Evolutionary conservation across 2,113 vertebrate species (phyloP).

Genomic region (Chaetodon auriga): DNA sequence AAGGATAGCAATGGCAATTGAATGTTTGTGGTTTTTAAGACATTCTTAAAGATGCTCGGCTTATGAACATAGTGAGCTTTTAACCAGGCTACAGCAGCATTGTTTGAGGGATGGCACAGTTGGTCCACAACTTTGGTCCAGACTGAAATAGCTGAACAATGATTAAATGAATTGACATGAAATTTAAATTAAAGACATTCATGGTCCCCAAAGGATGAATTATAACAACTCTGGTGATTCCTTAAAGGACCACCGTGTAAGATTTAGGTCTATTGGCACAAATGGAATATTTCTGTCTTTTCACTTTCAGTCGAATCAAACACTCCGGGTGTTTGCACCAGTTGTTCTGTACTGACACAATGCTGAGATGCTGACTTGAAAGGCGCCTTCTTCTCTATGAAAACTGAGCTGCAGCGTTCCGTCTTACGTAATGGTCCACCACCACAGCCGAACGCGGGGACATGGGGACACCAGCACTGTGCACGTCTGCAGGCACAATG

Average conservation of each 20-base stretch:
- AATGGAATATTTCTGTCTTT: not conserved
- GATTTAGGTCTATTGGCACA: too few relatives aligned
- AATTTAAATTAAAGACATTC: too few relatives aligned
- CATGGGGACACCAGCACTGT: not conserved
- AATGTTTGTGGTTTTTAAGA: not conserved
- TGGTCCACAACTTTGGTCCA: too few relatives aligned
- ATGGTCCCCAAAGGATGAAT: too few relatives aligned
- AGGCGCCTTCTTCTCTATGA: conserved; percentile 37
- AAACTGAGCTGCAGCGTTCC: conserved; percentile 44
- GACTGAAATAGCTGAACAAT: too few relatives aligned
- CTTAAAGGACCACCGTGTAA: too few relatives aligned
- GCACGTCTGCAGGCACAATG: conserved; percentile 47
- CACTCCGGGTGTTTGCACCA: not conserved
- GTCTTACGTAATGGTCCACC: conserved; percentile 11
- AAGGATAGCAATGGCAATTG: not conserved
- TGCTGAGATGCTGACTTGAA: conserved; percentile 13
- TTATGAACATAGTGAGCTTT: too few relatives aligned
- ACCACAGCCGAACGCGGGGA: not conserved
- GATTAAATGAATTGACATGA: too few relatives aligned
- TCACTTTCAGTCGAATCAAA: not conserved
- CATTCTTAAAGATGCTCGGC: too few relatives aligned
- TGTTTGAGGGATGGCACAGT: too few relatives aligned
- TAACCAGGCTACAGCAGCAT: not conserved
- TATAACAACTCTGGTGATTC: too few relatives aligned
- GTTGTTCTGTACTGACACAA: conserved; percentile 25